Base-by-base conservation (phyloP, 2,113 vertebrate genomes). In the Tupaia tana region DNA sequence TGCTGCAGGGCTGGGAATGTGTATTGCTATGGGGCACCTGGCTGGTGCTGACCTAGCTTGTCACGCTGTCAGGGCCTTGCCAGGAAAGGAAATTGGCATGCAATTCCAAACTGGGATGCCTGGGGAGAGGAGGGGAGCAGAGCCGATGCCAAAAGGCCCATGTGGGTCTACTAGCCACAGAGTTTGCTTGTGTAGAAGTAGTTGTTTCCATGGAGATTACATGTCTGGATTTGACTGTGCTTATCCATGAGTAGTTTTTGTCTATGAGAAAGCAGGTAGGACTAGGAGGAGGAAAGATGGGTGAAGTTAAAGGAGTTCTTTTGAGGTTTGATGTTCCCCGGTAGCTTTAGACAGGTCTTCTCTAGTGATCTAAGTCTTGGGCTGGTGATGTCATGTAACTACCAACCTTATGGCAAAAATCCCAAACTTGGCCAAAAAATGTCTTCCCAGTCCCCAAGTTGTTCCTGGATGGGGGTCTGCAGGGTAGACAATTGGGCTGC, bases 121-220 rank as follows among this genome's bases (percentile, higher is more conserved):
- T 43, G 86, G 91, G 52, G 54, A 67, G 29, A 58, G 27, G 6
- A 9, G 18, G 43, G 84, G 80, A 96, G 67, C 0, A 19, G 24
- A 93, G 63, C 78, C 52, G 1, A 80, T 98, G 98, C 97, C 97
- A 98, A 97, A 98, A 95, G 96, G 77, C 96, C 95, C 94, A 34
- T 24, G 13, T 80, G 95, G 91, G 88, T 95, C 96, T 97, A 86
- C 73, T 69, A 69, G 89, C 92, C 95, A 90, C 85, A 91, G 97
- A 78, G 61, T 43, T 70, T 95, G 74, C 90, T 86, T 77, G 91
- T 80, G 79, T 89, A 31, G 54, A 27, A 80, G 79, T 73, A 52
- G 67, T 81, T 74, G 25, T 81, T 86, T 88, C 58, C 10, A 4
- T 70, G 73, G 84, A 54, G 63, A 67, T 52, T 10, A 15, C 9